A percentile compares a stretch with the other conserved stretches of the same genome.
phyloP scores from a whole-genome alignment of 2,797 vertebrate species.

The Prunella strophiata region DNA sequence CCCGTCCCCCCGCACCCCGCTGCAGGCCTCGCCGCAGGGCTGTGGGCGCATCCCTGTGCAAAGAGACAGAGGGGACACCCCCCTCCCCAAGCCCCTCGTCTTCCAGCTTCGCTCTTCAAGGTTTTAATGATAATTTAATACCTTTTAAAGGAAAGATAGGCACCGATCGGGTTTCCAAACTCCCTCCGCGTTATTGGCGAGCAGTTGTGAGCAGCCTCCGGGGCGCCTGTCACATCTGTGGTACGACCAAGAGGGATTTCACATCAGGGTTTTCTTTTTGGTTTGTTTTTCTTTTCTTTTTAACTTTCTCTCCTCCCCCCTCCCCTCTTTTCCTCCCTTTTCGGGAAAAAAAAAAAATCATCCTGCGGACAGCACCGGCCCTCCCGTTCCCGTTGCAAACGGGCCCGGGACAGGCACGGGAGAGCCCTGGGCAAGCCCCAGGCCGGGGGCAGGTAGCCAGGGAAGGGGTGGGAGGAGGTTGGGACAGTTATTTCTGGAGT shows the following conservation, averaged over 20 bases:
- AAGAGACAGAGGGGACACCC: background rate
- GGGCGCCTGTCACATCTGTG: conserved; percentile 72
- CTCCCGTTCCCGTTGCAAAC: background rate
- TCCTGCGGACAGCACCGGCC: background rate
- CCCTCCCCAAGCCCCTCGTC: rapidly evolving
- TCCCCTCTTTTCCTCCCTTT: background rate
- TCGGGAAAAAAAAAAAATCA: background rate
- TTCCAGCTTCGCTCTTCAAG: background rate
- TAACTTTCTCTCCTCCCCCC: too few relatives aligned
- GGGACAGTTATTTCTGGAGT: background rate
- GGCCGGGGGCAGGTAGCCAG: background rate
- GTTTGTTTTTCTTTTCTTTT: too few relatives aligned
- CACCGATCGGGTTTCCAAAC: conserved; percentile 6
- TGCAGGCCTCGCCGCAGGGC: background rate
- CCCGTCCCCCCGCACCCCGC: background rate
- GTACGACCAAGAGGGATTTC: background rate
- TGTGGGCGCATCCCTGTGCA: background rate
- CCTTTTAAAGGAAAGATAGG: conserved; percentile 33
- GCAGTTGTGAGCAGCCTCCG: conserved; percentile 58
- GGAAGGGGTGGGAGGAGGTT: background rate
- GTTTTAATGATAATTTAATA: conserved; percentile 9
- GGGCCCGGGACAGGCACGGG: background rate
- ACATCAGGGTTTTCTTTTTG: background rate
- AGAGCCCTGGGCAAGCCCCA: background rate
- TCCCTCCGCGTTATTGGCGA: background rate